Conservation (phyloP, 2,888 invertebrate species). For the Pediacus dermestoides region DNA sequence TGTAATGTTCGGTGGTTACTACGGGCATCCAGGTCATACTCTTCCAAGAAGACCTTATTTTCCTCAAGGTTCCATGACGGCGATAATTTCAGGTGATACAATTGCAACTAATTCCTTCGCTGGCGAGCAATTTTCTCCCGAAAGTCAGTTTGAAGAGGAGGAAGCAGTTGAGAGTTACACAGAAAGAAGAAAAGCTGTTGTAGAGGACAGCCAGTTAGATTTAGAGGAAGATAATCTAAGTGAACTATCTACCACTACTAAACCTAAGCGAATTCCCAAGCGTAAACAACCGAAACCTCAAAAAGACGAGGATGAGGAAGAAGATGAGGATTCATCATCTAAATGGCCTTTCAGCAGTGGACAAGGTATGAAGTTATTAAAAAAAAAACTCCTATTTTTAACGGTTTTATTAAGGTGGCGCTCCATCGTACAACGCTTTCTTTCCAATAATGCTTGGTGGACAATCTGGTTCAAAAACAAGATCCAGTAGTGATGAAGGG, state of each 20-base stretch:
- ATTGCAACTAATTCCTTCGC: slow-evolving; percentile 46
- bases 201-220: too few relatives aligned
- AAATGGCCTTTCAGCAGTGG: slow-evolving; percentile 34
- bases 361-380: slow-evolving; percentile 27
- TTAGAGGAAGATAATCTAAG: too few relatives aligned
- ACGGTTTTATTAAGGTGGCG: slow-evolving; percentile 41
- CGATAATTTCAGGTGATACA: slow-evolving; percentile 46
- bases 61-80: slow-evolving; percentile 44
- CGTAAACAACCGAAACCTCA: slow-evolving; percentile 25
- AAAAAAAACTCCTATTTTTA: slow-evolving; percentile 23
- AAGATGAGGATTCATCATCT: slow-evolving; percentile 51
- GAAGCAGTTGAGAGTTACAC: background rate
- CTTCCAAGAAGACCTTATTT: slow-evolving; percentile 21
- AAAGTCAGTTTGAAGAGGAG: background rate
- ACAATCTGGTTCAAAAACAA: slow-evolving; percentile 23
- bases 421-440: slow-evolving; percentile 52
- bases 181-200: background rate
- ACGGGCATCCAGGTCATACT: slow-evolving; percentile 28
- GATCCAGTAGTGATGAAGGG: slow-evolving; percentile 38
- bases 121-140: slow-evolving; percentile 13
- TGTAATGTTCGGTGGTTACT: slow-evolving; percentile 46
- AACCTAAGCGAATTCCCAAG: slow-evolving; percentile 19
- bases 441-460: slow-evolving; percentile 66
- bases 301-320: slow-evolving; percentile 48
- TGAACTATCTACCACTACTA: too few relatives aligned